Percentiles rank a stretch among this genome's conserved stretches.
phyloP scores from a whole-genome alignment of 2,113 vertebrate genomes.

The Rhodinocichla rosea region DNA sequence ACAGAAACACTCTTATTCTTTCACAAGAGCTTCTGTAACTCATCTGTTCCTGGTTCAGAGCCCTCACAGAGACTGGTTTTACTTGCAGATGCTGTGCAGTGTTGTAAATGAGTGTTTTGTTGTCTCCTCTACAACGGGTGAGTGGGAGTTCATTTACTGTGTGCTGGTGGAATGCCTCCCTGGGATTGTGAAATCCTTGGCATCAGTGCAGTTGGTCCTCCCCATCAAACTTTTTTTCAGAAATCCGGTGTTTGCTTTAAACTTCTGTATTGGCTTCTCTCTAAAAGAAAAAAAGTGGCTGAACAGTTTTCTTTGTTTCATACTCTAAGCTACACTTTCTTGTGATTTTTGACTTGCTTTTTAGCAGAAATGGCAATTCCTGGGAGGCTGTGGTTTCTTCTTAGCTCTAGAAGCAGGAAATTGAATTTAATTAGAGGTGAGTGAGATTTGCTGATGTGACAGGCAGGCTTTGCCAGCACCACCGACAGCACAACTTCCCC shows the following conservation, averaged over 20 bases:
- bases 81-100: background rate
- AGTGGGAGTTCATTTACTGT: conserved; percentile 6
- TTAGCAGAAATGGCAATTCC: background rate
- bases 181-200: background rate
- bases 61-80: conserved; percentile 37
- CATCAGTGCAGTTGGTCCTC: background rate
- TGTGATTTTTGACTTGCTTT: background rate
- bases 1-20: background rate
- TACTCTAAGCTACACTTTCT: background rate
- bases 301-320: background rate
- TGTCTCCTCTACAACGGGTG: background rate
- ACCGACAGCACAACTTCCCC: background rate
- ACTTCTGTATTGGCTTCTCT: background rate
- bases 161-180: background rate
- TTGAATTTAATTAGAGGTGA: background rate
- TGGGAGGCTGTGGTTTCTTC: background rate
- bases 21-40: conserved; percentile 6
- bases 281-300: background rate
- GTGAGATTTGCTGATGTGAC: background rate
- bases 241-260: background rate
- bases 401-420: background rate
- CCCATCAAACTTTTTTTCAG: background rate
- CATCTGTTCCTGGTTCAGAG: background rate
- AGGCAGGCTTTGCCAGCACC: background rate
- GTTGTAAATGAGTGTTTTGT: background rate